Evolutionary conservation across 2,113 vertebrate genomes (phyloP), one percentile per base, ranked within the genome.

Genomic region (Mastomys coucha): DNA sequence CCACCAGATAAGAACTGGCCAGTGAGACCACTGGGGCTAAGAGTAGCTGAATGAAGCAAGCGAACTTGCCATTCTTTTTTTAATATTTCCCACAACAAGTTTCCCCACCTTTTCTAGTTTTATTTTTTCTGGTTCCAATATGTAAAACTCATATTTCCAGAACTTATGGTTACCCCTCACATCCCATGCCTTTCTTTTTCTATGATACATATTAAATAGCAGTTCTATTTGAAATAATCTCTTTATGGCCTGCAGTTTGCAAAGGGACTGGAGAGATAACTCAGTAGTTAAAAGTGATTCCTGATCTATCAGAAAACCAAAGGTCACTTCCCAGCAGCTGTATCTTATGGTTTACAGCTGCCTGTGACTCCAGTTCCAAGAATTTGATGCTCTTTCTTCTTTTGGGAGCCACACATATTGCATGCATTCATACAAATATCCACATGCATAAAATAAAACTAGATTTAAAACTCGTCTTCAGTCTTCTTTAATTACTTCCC

Each of bases 171-270:
- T 3, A 8, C 33, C 12, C 10, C 42, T 45, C 8, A 5, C 53
- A n/a, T 80, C 36, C 75, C 45, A 10, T 51, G 28, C 58, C 69
- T 84, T 22, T 20, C 22, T 58, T 13, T 65, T 88, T 96, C 39
- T 91, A 11, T 60, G 26, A 36, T 2, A 85, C 70, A 20, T 22
- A 53, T 45, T 45, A 82, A 31, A n/a, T n/a, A n/a, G 26, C 13
- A 67, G 10, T 77, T 95, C n/a, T 81, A 20, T 76, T 45, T 91
- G 72, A 90, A 96, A 87, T 73, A 88, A 3, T 60, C 2, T 89
- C 26, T 36, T 92, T 81, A 33, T 80, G 88, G 70, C 2, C 16
- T 92, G 4, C 31, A 70, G 2, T 56, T 24, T 22, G 11, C 20
- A 81, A 45, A 28, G 24, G 13, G n/a, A 42, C n/a, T 60, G 36